These are phyloP conservation scores for Pristionchus japonicus DNA, from an alignment of 2,888 invertebrate genomes.

Conservation along the genomic window DNA sequence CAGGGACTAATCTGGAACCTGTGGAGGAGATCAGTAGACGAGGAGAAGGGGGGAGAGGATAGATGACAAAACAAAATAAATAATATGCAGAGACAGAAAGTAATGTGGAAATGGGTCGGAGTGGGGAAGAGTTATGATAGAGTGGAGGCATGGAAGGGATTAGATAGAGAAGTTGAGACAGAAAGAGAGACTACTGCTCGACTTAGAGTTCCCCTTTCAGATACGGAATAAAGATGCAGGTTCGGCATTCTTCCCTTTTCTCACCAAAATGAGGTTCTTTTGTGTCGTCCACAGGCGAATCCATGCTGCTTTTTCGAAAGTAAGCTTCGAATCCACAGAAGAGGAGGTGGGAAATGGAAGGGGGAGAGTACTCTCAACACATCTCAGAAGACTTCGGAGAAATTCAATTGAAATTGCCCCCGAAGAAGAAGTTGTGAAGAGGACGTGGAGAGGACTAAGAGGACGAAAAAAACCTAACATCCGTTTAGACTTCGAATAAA, in stretches of 20 bases:
- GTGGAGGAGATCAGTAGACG: not conserved
- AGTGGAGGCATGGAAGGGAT: not conserved
- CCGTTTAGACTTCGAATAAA: not conserved
- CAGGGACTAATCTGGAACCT: not conserved
- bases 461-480: not conserved
- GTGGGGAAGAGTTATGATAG: conserved; percentile 35
- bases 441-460: too few species aligned
- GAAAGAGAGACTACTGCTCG: not conserved
- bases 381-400: not conserved
- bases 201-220: not conserved
- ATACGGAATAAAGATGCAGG: not conserved
- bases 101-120: not conserved
- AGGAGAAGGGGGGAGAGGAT: conserved; percentile 33
- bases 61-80: conserved; percentile 1
- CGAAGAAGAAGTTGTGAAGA: not conserved
- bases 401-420: conserved; percentile 30
- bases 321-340: not conserved
- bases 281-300: not conserved
- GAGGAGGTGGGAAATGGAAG: not conserved
- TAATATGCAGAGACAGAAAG: not conserved
- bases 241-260: not conserved
- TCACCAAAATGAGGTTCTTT: conserved; percentile 7
- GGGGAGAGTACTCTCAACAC: conserved; percentile 6
- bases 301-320: not conserved
- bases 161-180: not conserved